Evolutionary conservation across 2,797 vertebrate species (phyloP).

Genomic region (Centroberyx gerrardi): DNA sequence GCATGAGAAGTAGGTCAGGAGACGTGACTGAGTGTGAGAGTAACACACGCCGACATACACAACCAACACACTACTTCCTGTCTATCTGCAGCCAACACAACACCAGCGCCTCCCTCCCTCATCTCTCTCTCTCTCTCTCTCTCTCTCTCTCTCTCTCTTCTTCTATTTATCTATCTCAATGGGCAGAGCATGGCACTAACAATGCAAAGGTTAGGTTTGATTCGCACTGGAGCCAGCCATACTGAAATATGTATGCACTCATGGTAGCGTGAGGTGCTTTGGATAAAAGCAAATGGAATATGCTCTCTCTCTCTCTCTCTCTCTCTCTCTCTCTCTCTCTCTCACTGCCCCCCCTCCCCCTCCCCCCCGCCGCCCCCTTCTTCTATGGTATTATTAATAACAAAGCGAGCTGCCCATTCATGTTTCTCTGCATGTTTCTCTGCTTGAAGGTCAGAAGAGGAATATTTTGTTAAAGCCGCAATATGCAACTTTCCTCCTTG

Average conservation of each 20-base stretch:
- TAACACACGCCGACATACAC: constrained; percentile 35
- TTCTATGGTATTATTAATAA: constrained; percentile 3
- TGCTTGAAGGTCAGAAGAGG: background rate
- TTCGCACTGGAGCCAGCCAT: constrained; percentile 22
- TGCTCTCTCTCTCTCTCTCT: background rate
- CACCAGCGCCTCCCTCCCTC: background rate
- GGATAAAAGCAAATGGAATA: constrained; percentile 38
- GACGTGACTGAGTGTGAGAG: constrained; percentile 34
- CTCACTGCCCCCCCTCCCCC: too few species aligned
- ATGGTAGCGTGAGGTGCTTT: constrained; percentile 31
- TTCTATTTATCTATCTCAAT: constrained; percentile 6
- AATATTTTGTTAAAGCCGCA: too few species aligned
- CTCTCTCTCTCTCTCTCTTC: background rate
- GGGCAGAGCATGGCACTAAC: constrained; percentile 28
- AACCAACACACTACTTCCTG: constrained; percentile 33
- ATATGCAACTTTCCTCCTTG: too few species aligned
- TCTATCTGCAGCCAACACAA: background rate
- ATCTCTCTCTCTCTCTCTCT: background rate
- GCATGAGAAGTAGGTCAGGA: constrained; percentile 61
- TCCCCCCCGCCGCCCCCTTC: background rate
- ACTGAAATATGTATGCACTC: constrained; percentile 58
- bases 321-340: background rate
- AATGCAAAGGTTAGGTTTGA: constrained; percentile 39
- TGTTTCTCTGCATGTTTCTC: background rate
- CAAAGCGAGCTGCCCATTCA: background rate